Evolutionary conservation across 2,797 vertebrate species (phyloP).

Genomic region (Micropoecilia bifurca): DNA sequence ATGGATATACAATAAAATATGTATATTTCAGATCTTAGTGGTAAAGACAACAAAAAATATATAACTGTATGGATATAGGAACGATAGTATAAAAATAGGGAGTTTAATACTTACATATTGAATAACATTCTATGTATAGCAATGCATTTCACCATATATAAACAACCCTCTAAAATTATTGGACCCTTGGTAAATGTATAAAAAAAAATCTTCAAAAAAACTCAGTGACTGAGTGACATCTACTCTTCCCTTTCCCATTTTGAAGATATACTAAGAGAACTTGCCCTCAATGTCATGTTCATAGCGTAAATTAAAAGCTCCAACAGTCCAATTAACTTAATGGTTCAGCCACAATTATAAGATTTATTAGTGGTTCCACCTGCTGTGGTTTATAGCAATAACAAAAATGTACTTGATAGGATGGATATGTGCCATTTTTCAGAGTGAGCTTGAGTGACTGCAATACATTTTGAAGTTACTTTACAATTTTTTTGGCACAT

Average conservation of each 20-base stretch:
- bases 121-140: background rate
- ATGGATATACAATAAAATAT: background rate
- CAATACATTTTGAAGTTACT: background rate
- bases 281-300: background rate
- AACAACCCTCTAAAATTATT: background rate
- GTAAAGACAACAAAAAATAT: background rate
- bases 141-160: background rate
- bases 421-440: background rate
- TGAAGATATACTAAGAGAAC: background rate
- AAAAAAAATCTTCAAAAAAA: background rate
- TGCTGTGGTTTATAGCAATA: background rate
- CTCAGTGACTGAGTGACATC: background rate
- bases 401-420: background rate
- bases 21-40: background rate
- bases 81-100: background rate
- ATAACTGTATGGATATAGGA: background rate
- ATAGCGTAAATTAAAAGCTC: background rate
- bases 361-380: background rate
- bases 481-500: background rate
- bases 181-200: background rate
- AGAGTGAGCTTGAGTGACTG: background rate
- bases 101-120: background rate
- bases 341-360: background rate
- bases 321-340: background rate
- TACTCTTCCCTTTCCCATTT: background rate